Conservation (phyloP, 2,888 invertebrate genomes). For the Tenodera sinensis region DNA sequence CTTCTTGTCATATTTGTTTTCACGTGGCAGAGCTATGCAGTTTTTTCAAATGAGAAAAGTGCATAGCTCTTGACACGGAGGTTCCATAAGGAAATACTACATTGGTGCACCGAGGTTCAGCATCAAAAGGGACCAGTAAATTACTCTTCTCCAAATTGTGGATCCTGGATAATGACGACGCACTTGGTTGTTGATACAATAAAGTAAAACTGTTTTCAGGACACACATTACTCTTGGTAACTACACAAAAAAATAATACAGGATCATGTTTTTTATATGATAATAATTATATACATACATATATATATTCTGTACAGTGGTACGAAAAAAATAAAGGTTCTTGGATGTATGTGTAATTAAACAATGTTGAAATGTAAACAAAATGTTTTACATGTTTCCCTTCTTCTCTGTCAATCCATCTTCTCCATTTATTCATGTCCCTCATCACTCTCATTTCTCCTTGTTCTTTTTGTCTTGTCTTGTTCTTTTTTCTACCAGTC, state of each 20-base stretch:
- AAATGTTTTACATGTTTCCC: not conserved
- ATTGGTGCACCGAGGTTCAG: not conserved
- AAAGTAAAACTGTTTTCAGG: not conserved
- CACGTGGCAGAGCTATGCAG: not conserved
- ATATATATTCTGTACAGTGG: conserved; percentile 23
- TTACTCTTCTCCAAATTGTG: not conserved
- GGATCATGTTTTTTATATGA: conserved; percentile 13
- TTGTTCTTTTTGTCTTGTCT: too few species aligned
- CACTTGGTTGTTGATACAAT: not conserved
- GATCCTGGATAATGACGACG: not conserved
- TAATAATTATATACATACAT: not conserved
- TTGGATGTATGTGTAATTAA: conserved; percentile 11
- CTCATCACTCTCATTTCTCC: too few species aligned
- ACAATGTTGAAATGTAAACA: not conserved
- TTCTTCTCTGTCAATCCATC: not conserved
- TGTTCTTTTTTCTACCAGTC: too few species aligned
- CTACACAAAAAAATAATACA: not conserved
- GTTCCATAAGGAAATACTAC: not conserved
- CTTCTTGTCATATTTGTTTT: not conserved
- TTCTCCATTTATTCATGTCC: too few species aligned
- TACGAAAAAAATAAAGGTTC: conserved; percentile 27
- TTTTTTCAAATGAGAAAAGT: not conserved
- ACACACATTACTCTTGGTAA: not conserved
- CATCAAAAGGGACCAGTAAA: conserved; percentile 16
- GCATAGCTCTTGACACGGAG: not conserved